phyloP scores from a whole-genome alignment of 2,888 invertebrate species.

The Andrena camellia region DNA sequence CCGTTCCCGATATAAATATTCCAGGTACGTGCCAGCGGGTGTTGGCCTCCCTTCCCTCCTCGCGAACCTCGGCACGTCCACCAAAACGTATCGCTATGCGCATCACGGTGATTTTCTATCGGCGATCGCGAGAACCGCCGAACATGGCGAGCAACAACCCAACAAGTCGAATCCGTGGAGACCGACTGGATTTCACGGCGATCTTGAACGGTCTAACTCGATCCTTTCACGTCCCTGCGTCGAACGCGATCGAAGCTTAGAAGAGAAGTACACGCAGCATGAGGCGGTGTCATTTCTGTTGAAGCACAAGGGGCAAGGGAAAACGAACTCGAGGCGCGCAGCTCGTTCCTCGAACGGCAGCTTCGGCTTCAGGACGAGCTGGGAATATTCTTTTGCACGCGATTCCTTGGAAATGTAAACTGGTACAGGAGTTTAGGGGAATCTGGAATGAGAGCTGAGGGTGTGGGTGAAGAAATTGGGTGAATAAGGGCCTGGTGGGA shows the following conservation, averaged over 20 bases:
- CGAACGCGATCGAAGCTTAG: too few species aligned
- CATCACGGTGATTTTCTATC: constrained; percentile 75
- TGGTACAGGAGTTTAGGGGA: neutral
- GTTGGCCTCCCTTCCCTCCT: constrained; percentile 38
- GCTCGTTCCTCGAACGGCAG: too few species aligned
- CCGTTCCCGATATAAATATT: constrained; percentile 71
- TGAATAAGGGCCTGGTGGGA: too few species aligned
- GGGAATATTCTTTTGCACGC: neutral
- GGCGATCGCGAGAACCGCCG: constrained; percentile 67
- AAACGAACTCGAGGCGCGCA: too few species aligned
- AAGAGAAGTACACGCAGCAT: too few species aligned
- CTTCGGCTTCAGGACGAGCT: neutral
- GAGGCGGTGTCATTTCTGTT: too few species aligned
- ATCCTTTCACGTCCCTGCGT: constrained; percentile 12
- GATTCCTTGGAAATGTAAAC: neutral
- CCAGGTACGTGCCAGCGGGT: constrained; percentile 58
- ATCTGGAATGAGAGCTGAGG: too few species aligned
- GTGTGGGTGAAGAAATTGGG: too few species aligned
- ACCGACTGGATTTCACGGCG: constrained; percentile 40
- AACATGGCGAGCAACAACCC: constrained; percentile 62
- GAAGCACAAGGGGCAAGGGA: too few species aligned
- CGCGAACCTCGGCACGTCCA: constrained; percentile 69
- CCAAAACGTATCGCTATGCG: constrained; percentile 77
- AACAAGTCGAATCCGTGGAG: constrained; percentile 62
- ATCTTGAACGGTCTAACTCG: constrained; percentile 7